Conservation (phyloP, 2,888 invertebrate genomes). For the Polyommatus icarus region DNA sequence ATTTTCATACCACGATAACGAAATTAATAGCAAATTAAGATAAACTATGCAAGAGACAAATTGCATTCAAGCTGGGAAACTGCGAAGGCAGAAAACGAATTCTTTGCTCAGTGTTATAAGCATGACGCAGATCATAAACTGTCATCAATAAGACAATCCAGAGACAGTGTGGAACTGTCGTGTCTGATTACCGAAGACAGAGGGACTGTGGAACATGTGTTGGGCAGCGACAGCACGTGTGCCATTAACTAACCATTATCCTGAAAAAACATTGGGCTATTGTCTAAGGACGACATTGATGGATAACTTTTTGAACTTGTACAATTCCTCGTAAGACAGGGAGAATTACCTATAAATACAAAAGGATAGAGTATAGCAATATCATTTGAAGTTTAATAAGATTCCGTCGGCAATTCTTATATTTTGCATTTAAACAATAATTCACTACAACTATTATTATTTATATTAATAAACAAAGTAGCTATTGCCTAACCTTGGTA, state of each 20-base stretch:
- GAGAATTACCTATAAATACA: background rate
- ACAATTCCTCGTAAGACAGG: background rate
- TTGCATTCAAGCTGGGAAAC: slow-evolving; percentile 30
- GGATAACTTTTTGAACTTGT: slow-evolving; percentile 25
- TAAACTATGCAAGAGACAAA: background rate
- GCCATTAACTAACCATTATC: slow-evolving; percentile 39
- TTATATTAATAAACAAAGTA: background rate
- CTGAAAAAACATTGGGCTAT: slow-evolving; percentile 20
- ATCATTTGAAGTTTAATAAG: background rate
- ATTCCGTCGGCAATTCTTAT: background rate
- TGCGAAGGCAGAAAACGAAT: background rate
- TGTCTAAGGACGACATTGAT: slow-evolving; percentile 17
- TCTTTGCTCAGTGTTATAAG: background rate
- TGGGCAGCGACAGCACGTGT: slow-evolving; percentile 53
- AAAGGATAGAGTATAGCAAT: background rate
- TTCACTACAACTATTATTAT: background rate
- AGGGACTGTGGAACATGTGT: slow-evolving; percentile 58
- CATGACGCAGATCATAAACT: slow-evolving; percentile 43
- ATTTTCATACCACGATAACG: slow-evolving; percentile 40
- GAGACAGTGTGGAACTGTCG: background rate
- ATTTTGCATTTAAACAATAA: background rate
- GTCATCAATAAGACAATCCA: background rate
- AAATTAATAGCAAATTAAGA: slow-evolving; percentile 16
- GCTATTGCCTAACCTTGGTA: background rate
- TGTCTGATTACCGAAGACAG: slow-evolving; percentile 6